Evolutionary conservation across 2,797 vertebrate species (phyloP).

Genomic region (Sphaeramia orbicularis): DNA sequence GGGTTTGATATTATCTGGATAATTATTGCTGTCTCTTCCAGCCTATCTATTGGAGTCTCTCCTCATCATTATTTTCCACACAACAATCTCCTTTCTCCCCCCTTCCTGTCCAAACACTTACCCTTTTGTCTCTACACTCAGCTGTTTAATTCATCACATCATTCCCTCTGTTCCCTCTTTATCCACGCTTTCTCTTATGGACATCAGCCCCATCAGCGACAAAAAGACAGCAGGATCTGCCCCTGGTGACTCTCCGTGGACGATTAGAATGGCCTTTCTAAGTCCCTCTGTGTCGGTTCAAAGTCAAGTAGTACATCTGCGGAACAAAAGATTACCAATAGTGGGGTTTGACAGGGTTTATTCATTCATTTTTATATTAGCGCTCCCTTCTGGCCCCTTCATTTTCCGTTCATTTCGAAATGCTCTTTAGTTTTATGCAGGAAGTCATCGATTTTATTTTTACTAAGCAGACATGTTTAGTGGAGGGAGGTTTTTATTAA

Average conservation of each 20-base stretch:
- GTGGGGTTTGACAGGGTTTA: too few species aligned
- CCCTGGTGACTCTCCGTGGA: slow-evolving; percentile 23
- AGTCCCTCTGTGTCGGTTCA: too few species aligned
- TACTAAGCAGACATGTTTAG: too few species aligned
- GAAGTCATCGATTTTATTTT: too few species aligned
- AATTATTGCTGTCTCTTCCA: slow-evolving; percentile 34
- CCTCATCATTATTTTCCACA: slow-evolving; percentile 28
- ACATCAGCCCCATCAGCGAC: slow-evolving; percentile 18
- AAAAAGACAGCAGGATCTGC: slow-evolving; percentile 44
- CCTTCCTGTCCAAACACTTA: slow-evolving; percentile 5
- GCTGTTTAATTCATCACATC: slow-evolving; percentile 13
- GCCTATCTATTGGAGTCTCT: slow-evolving; percentile 16
- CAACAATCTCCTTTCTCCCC: slow-evolving; percentile 1
- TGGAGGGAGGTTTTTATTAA: too few species aligned
- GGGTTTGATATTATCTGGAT: slow-evolving; percentile 31
- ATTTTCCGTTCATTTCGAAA: too few species aligned
- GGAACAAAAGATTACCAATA: too few species aligned
- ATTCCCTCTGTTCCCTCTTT: slow-evolving; percentile 22
- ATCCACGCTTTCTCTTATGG: slow-evolving; percentile 19
- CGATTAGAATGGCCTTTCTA: too few species aligned
- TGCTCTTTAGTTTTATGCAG: too few species aligned
- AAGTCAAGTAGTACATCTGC: too few species aligned
- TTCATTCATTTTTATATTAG: too few species aligned
- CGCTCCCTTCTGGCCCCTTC: too few species aligned
- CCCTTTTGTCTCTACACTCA: slow-evolving; percentile 5